These are phyloP conservation scores for Macquaria australasica DNA, from an alignment of 2,113 vertebrate genomes.

Conservation along the genomic window DNA sequence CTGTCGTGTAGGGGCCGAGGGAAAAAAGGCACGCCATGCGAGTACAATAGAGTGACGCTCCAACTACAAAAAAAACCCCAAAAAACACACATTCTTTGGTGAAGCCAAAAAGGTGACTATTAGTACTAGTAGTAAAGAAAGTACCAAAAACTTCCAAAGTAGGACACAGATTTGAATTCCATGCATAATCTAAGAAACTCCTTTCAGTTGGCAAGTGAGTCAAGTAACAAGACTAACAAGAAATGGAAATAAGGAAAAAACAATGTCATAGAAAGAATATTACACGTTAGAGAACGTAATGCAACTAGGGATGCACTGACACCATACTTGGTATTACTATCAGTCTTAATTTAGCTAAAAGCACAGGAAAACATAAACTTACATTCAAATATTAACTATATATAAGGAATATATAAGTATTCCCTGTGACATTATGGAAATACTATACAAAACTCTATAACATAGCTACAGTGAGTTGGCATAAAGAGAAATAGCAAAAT, in stretches of 20 bases:
- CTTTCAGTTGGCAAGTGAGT: neutral
- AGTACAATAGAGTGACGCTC: conserved; percentile 43
- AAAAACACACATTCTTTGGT: neutral
- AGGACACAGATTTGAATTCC: neutral
- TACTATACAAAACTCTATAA: neutral
- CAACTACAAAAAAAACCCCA: conserved; percentile 9
- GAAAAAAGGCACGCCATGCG: conserved; percentile 21
- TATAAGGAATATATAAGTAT: neutral
- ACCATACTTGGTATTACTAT: neutral
- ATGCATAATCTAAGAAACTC: neutral
- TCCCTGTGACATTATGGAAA: neutral
- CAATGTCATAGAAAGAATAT: neutral
- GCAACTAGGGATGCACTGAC: neutral
- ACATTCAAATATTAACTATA: neutral
- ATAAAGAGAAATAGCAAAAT: neutral
- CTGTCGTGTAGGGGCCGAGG: conserved; percentile 21
- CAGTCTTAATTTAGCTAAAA: neutral
- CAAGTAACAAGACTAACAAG: neutral
- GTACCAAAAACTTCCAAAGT: neutral
- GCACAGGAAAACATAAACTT: neutral
- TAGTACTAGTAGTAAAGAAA: neutral
- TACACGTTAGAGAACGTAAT: neutral
- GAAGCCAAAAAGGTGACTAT: conserved; percentile 1
- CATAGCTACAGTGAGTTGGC: neutral
- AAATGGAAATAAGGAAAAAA: neutral